Evolutionary conservation across 2,888 invertebrate species (phyloP), one percentile per base, ranked within the genome.

Genomic region (Pyrgus malvae): DNA sequence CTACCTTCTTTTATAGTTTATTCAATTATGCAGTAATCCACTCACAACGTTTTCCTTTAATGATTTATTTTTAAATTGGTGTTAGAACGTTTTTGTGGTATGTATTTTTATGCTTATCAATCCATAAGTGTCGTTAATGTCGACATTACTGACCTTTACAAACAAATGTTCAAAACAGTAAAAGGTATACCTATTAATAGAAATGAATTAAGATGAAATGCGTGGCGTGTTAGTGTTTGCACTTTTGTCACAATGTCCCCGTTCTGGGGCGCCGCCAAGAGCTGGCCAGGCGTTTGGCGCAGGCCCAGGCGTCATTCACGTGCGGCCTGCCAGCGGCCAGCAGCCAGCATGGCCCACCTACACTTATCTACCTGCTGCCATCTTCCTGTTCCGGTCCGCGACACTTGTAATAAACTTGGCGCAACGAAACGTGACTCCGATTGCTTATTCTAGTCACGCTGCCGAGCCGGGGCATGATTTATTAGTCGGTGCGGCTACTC

Each of bases 331-430:
- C 35, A 55, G 33, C 53, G 49, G 57, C 57, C 61, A 59, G 60
- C 59, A 67, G 68, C 70, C 68, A 74, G 72, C 68, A 71, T 68
- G 65, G 68, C 66, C 66, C 60, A 68, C 76, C 72, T 65, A 78
- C 75, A 58, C 64, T 67, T 59, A 63, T 70, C 67, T 69, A 62
- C 64, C 60, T 61, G 62, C 63, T 66, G 66, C 66, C 69, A 69
- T 71, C 76, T 80, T 80, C 79, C 79, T 79, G 77, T 84, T 86
- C 84, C 84, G 81, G 77, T 74, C 67, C 61, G 59, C 60, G 62
- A 62, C 56, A 62, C 61, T 59, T 55, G 59, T 61, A 63, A 64
- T 65, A 62, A 63, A 65, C 62, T 62, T 62, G 58, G 56, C 62
- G 61, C 61, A 65, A 65, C 59, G 58, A 61, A 69, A 68, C 67